These are phyloP conservation scores for Actinostola sp. DNA, from an alignment of 92 coral and sea anemone species.

Conservation along the genomic window DNA sequence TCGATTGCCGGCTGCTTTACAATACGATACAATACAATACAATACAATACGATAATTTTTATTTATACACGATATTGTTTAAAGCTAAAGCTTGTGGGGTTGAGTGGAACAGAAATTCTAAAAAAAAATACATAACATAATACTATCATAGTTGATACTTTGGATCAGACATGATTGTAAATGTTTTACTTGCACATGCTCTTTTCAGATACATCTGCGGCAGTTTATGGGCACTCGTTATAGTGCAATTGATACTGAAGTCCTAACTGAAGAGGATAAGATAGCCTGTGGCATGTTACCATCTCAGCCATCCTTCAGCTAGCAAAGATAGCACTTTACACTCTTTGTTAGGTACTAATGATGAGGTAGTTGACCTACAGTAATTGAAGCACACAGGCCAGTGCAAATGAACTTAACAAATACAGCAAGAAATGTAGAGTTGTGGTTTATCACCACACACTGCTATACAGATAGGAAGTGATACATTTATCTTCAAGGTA, in stretches of 20 bases:
- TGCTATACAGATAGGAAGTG: too few species aligned
- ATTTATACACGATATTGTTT: too few species aligned
- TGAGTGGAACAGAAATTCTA: too few species aligned
- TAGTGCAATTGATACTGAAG: conserved; percentile 90
- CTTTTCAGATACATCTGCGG: conserved; percentile 86
- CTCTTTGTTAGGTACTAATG: conserved; percentile 3
- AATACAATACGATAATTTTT: too few species aligned
- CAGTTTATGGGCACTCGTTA: conserved; percentile 95
- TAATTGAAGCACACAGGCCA: not conserved
- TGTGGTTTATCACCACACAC: too few species aligned
- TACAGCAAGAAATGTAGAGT: not conserved
- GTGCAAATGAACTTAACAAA: not conserved
- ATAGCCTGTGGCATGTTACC: conserved; percentile 73
- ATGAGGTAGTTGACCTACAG: conserved; percentile 31
- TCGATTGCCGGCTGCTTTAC: too few species aligned
- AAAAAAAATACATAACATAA: too few species aligned
- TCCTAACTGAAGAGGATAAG: conserved; percentile 88
- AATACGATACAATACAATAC: too few species aligned
- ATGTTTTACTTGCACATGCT: not conserved
- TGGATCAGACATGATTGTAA: too few species aligned
- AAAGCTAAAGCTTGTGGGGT: too few species aligned
- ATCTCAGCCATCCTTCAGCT: conserved; percentile 13
- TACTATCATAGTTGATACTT: too few species aligned
- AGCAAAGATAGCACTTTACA: not conserved
- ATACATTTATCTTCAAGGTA: too few species aligned